These are phyloP conservation scores for Diachasma alloeum DNA, from an alignment of 1,140 invertebrate species.

Conservation along the genomic window DNA sequence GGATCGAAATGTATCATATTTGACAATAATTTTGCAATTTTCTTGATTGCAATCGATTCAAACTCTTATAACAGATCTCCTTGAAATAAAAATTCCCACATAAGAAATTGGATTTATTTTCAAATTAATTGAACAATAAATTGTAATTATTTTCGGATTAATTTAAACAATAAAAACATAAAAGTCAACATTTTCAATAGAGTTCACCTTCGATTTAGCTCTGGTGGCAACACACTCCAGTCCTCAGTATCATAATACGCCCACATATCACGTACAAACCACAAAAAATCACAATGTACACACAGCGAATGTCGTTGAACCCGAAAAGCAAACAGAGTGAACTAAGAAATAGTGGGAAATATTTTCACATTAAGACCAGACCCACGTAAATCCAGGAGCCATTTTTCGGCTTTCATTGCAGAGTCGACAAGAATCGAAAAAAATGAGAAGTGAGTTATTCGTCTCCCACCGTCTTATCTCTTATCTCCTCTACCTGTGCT, in stretches of 20 bases:
- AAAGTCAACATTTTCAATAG: background rate
- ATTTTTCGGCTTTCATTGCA: background rate
- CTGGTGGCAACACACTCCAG: conserved; percentile 82
- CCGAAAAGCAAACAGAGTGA: background rate
- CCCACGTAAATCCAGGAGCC: background rate
- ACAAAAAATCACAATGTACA: conserved; percentile 19
- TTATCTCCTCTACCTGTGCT: conserved; percentile 23
- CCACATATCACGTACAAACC: conserved; percentile 65
- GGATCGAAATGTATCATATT: too few species aligned
- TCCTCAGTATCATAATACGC: conserved; percentile 77
- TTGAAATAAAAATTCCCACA: too few species aligned
- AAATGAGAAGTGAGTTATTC: background rate
- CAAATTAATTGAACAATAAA: too few species aligned
- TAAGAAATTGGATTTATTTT: too few species aligned
- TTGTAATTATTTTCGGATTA: too few species aligned
- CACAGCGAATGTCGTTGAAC: background rate
- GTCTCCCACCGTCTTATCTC: conserved; percentile 22
- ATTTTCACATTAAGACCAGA: background rate
- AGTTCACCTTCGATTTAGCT: conserved; percentile 80
- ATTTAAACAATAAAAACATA: too few species aligned
- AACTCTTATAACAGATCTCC: too few species aligned
- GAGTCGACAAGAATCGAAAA: background rate
- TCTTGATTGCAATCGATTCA: too few species aligned
- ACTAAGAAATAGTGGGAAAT: background rate
- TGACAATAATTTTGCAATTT: too few species aligned